Conservation (phyloP, 1,140 invertebrate species). For the Condylostylus longicornis region DNA sequence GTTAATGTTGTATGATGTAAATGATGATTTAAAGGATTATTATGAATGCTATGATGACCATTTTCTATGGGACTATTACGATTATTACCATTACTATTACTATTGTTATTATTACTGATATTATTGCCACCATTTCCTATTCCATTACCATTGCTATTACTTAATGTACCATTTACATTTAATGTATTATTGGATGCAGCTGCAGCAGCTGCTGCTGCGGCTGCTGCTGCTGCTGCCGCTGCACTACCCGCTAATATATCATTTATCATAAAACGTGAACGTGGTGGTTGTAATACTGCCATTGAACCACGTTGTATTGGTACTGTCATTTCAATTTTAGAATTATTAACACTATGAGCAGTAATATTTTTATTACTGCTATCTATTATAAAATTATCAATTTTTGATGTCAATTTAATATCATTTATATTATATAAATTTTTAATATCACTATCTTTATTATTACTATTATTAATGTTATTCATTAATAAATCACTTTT, state of each 20-base stretch:
- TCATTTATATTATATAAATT: constrained; percentile 6
- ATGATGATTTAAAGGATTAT: no score
- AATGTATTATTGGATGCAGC: constrained; percentile 8
- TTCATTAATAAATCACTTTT: background rate
- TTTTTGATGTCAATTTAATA: background rate
- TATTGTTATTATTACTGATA: no score
- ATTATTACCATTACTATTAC: no score
- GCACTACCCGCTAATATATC: constrained; percentile 52
- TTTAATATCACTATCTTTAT: background rate
- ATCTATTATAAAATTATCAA: background rate
- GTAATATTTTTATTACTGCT: background rate
- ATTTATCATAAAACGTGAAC: constrained; percentile 64
- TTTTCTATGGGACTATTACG: no score
- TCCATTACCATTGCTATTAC: no score
- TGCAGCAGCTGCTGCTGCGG: constrained; percentile 10
- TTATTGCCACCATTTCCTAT: no score
- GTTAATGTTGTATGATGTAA: no score
- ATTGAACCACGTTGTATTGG: constrained; percentile 30
- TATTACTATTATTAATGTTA: background rate
- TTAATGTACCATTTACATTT: background rate
- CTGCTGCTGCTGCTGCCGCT: constrained; percentile 17
- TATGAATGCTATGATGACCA: no score
- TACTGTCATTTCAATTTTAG: constrained; percentile 31
- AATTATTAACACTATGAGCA: constrained; percentile 12
- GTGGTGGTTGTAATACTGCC: constrained; percentile 41